Evolutionary conservation across 1,140 invertebrate genomes (phyloP).

Genomic region (Anadara kagoshimensis): DNA sequence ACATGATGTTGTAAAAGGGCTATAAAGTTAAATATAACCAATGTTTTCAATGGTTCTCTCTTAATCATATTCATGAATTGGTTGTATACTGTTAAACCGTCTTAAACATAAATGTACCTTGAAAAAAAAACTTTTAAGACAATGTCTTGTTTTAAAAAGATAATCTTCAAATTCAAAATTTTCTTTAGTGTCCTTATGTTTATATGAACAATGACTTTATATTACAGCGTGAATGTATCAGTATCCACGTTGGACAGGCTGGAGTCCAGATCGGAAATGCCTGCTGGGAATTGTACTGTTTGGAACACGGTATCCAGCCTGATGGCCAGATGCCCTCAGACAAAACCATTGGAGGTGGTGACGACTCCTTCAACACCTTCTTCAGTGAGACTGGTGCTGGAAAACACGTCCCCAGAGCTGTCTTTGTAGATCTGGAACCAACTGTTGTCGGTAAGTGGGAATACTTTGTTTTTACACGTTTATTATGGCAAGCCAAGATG

Average conservation of each 20-base stretch:
- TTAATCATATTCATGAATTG: too few species aligned
- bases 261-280: constrained; percentile 93
- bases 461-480: too few species aligned
- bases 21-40: too few species aligned
- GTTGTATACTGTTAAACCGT: too few species aligned
- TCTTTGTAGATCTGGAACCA: constrained; percentile 89
- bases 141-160: too few species aligned
- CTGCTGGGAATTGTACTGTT: constrained; percentile 87
- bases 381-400: constrained; percentile 80
- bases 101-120: too few species aligned
- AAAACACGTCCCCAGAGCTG: constrained; percentile 88
- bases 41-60: too few species aligned
- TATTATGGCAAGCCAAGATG: too few species aligned
- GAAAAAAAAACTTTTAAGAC: too few species aligned
- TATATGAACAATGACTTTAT: neutral
- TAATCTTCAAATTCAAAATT: too few species aligned
- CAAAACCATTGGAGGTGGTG: constrained; percentile 76
- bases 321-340: constrained; percentile 79
- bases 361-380: constrained; percentile 87
- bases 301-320: constrained; percentile 91
- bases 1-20: too few species aligned
- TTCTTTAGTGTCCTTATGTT: too few species aligned
- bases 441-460: constrained; percentile 84
- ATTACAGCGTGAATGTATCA: constrained; percentile 83
- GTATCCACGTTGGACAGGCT: constrained; percentile 91